Evolutionary conservation across 2,888 invertebrate genomes (phyloP).

Genomic region (Acrocera orbiculus): DNA sequence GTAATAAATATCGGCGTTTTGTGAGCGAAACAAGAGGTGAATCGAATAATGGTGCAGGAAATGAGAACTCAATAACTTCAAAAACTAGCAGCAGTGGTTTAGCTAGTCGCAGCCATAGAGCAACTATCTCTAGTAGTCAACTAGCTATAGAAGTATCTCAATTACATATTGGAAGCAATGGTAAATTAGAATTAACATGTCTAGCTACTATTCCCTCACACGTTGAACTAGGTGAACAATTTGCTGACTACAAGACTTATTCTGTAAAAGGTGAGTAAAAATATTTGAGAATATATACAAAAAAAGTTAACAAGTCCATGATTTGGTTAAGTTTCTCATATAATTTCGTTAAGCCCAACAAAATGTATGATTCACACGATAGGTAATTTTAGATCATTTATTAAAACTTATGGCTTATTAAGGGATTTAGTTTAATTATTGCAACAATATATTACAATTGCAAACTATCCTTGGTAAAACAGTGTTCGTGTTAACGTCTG

Average conservation of each 20-base stretch:
- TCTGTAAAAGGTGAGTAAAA: constrained; percentile 49
- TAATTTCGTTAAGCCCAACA: too few relatives aligned
- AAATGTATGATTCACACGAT: too few relatives aligned
- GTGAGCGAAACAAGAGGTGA: constrained; percentile 8
- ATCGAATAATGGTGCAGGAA: background rate
- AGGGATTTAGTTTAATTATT: too few relatives aligned
- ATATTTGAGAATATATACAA: too few relatives aligned
- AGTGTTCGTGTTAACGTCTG: too few relatives aligned
- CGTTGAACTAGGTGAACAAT: constrained; percentile 49
- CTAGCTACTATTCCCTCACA: constrained; percentile 62
- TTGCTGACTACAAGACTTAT: constrained; percentile 54
- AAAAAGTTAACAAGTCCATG: too few relatives aligned
- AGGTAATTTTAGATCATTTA: too few relatives aligned
- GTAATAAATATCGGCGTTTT: constrained; percentile 26
- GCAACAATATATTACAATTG: too few relatives aligned
- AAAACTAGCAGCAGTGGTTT: constrained; percentile 4
- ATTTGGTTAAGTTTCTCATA: too few relatives aligned
- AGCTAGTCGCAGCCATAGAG: constrained; percentile 18
- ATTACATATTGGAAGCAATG: constrained; percentile 49
- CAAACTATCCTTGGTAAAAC: too few relatives aligned
- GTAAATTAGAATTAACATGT: constrained; percentile 53
- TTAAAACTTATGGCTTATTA: too few relatives aligned
- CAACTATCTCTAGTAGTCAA: constrained; percentile 42
- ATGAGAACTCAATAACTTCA: background rate
- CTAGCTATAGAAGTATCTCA: constrained; percentile 57